Evolutionary conservation across 1,140 invertebrate species (phyloP), one percentile per base, ranked within the genome.

Genomic region (Antheraea mylitta): DNA sequence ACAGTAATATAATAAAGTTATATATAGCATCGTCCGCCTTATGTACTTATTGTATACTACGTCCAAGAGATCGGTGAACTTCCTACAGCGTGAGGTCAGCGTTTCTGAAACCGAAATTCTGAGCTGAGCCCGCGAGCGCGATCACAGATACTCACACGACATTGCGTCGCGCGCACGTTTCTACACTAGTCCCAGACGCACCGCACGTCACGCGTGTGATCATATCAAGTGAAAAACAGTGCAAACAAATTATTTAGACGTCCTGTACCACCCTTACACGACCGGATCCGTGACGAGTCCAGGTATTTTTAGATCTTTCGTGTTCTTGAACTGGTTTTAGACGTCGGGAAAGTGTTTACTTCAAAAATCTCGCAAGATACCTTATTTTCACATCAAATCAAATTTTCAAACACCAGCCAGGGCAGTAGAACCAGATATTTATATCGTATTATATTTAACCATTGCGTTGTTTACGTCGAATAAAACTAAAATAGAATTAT

Each of bases 41-140:
- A 61, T 61, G 18, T 63, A 63, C 61, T 37, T 53, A 16, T 42
- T 42, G 18, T 61, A 61, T 63, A 37, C 11, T 22, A 37, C 19
- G 16, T 61, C 18, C 59, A 63, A 63, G 61, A 61, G 59, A 63
- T 63, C 19, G 30, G 37, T 63, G 19, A 36, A 63, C 37, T 63
- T 63, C 59, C 61, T 63, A 18, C 61, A 37, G 18, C 59, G 59
- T 61, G 18, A 61, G 59, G 59, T 61, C 59, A 61, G 59, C 18
- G 22, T 30, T 36, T 63, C 61, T 36, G 22, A 63, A 30, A 63
- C 18, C 61, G 30, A 63, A 37, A 13, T 53, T 22, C 30, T 30
- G 61, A 0, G 61, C 22, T 36, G 61, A 3, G 19, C 3, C 61
- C 30, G 30, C 61, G 61, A 22, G 36, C 19, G 3, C 22, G n/a